Conservation (phyloP, 2,113 vertebrate genomes). For the Colistium nudipinnis region DNA sequence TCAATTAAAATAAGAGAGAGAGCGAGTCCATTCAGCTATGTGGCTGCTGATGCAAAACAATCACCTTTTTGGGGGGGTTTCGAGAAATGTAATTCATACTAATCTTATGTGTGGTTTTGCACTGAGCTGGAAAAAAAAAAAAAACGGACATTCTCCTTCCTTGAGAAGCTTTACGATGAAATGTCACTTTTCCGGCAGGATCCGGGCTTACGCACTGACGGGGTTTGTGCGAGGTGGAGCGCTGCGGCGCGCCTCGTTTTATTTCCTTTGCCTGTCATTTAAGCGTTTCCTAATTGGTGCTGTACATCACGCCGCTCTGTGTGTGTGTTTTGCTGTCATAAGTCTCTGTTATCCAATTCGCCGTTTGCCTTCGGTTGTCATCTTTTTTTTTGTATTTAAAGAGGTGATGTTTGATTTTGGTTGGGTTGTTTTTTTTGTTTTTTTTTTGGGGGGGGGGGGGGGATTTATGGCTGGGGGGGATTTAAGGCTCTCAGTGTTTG, state of each 20-base stretch:
- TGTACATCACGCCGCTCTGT: constrained; percentile 38
- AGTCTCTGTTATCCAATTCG: constrained; percentile 49
- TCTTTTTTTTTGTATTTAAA: constrained; percentile 38
- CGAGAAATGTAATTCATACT: constrained; percentile 34
- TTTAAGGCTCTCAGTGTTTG: constrained; percentile 50
- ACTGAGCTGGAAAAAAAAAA: not conserved
- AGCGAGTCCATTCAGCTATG: constrained; percentile 81
- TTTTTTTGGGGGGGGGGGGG: too few species aligned
- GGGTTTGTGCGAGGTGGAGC: constrained; percentile 38
- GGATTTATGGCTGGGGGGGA: too few species aligned
- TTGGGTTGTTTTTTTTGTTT: too few species aligned
- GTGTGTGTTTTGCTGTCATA: constrained; percentile 38
- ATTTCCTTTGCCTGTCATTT: constrained; percentile 51
- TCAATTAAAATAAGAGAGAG: constrained; percentile 89
- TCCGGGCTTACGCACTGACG: not conserved
- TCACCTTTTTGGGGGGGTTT: constrained; percentile 46
- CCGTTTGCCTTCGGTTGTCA: constrained; percentile 56
- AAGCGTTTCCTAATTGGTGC: constrained; percentile 34
- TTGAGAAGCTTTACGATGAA: constrained; percentile 30
- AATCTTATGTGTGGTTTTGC: constrained; percentile 4
- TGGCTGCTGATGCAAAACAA: constrained; percentile 48
- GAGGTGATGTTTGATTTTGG: constrained; percentile 31
- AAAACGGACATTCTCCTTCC: constrained; percentile 12
- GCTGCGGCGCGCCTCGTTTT: constrained; percentile 4
- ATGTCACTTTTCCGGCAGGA: constrained; percentile 40